Conservation (phyloP, 2,888 invertebrate species). For the Rotaria macrura region DNA sequence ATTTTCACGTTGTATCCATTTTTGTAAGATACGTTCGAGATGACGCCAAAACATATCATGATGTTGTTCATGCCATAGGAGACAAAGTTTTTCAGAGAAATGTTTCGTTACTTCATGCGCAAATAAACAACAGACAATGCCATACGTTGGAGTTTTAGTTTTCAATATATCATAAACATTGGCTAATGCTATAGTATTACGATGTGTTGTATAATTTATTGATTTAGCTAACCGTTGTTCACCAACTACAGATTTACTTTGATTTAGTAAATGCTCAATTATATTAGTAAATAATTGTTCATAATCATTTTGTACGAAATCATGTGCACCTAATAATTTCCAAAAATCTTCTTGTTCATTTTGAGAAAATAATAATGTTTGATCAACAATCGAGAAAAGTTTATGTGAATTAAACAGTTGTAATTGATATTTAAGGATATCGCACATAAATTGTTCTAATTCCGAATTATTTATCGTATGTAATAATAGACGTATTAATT, state of each 20-base stretch:
- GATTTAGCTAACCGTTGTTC: background rate
- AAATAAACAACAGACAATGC: conserved; percentile 18
- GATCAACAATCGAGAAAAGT: background rate
- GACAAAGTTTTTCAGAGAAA: background rate
- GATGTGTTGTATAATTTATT: background rate
- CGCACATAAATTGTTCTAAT: background rate
- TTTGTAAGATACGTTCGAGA: background rate
- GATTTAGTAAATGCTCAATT: background rate
- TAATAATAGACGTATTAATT: background rate
- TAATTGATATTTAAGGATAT: background rate
- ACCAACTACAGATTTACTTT: background rate
- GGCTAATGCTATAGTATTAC: background rate
- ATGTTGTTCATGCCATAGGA: conserved; percentile 7
- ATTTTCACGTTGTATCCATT: conserved; percentile 20
- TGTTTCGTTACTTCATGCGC: background rate
- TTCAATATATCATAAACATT: conserved; percentile 13
- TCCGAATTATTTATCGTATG: background rate
- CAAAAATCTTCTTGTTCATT: background rate
- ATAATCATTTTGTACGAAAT: background rate
- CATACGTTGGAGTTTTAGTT: background rate
- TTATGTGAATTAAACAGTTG: background rate
- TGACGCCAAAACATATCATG: background rate
- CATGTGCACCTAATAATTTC: background rate
- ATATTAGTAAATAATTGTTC: conserved; percentile 19
- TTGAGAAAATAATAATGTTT: background rate